A percentile compares a stretch with the other conserved stretches of the same genome.
These are phyloP conservation scores for Pasiphila rectangulata DNA, from an alignment of 2,888 invertebrate species.

Conservation along the genomic window DNA sequence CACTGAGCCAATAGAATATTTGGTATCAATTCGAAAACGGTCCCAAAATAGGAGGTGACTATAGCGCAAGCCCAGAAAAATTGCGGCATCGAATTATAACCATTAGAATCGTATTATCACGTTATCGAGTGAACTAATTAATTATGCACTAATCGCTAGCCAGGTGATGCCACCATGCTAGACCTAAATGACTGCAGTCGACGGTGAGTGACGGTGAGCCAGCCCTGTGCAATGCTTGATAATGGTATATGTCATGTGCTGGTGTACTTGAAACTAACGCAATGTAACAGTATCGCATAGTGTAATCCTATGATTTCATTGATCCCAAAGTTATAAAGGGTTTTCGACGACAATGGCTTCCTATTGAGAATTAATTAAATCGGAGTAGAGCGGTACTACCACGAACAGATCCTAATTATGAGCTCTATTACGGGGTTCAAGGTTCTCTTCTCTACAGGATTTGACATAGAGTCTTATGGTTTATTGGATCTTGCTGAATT, in stretches of 20 bases:
- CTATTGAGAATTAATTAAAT: slow-evolving; percentile 36
- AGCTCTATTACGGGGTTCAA: slow-evolving; percentile 35
- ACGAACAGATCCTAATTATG: slow-evolving; percentile 25
- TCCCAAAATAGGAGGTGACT: slow-evolving; percentile 65
- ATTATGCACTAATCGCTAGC: slow-evolving; percentile 69
- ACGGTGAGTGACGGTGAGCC: slow-evolving; percentile 70
- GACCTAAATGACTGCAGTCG: slow-evolving; percentile 69
- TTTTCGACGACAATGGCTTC: slow-evolving; percentile 29
- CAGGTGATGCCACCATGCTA: slow-evolving; percentile 76
- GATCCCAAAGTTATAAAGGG: slow-evolving; percentile 29
- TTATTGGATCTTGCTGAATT: slow-evolving; percentile 19
- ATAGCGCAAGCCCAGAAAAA: slow-evolving; percentile 55
- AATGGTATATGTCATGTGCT: slow-evolving; percentile 71
- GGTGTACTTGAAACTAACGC: slow-evolving; percentile 54
- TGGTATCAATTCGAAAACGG: slow-evolving; percentile 57
- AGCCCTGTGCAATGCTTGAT: slow-evolving; percentile 76
- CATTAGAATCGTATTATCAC: slow-evolving; percentile 41
- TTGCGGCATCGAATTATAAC: slow-evolving; percentile 49
- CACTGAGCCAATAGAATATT: slow-evolving; percentile 14
- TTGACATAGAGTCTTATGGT: slow-evolving; percentile 31
- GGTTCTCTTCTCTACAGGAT: slow-evolving; percentile 41
- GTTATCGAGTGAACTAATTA: slow-evolving; percentile 45
- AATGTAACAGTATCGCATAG: slow-evolving; percentile 31
- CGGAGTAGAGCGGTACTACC: slow-evolving; percentile 20
- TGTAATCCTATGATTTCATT: slow-evolving; percentile 31